Conservation (phyloP, 2,113 vertebrate genomes). For the Heterotis niloticus region DNA sequence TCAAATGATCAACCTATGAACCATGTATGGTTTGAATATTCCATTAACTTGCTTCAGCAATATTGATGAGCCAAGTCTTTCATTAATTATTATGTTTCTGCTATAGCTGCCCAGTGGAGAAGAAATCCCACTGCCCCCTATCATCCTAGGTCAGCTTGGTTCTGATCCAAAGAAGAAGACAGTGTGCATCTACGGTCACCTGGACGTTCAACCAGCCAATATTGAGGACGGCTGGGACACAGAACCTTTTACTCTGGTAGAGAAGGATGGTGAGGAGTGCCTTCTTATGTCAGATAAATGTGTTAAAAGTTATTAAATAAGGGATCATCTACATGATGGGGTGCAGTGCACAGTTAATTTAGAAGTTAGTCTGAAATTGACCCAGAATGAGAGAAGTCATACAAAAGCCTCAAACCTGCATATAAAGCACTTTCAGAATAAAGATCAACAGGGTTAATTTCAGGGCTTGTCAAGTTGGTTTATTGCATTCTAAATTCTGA, state of each 20-base stretch:
- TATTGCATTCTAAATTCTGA: too few relatives aligned
- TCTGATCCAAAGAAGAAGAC: conserved; percentile 86
- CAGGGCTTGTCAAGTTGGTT: too few relatives aligned
- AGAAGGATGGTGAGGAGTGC: conserved; percentile 77
- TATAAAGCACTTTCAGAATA: too few relatives aligned
- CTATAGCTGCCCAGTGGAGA: conserved; percentile 78
- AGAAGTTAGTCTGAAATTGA: too few relatives aligned
- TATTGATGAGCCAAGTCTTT: background rate
- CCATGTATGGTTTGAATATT: background rate
- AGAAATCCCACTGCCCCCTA: conserved; percentile 85
- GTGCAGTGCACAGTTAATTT: too few relatives aligned
- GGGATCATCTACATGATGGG: too few relatives aligned
- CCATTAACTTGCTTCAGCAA: background rate
- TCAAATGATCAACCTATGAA: too few relatives aligned
- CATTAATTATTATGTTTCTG: background rate
- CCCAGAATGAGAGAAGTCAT: too few relatives aligned
- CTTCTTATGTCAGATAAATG: too few relatives aligned
- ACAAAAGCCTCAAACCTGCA: too few relatives aligned
- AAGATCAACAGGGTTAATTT: too few relatives aligned
- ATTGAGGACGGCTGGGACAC: conserved; percentile 89
- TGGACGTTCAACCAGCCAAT: conserved; percentile 89
- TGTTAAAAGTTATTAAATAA: too few relatives aligned
- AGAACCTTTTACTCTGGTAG: conserved; percentile 86
- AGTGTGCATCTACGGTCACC: conserved; percentile 88
- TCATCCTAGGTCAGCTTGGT: conserved; percentile 80